phyloP scores from a whole-genome alignment of 2,797 vertebrate genomes.

The Sebastes alutus region DNA sequence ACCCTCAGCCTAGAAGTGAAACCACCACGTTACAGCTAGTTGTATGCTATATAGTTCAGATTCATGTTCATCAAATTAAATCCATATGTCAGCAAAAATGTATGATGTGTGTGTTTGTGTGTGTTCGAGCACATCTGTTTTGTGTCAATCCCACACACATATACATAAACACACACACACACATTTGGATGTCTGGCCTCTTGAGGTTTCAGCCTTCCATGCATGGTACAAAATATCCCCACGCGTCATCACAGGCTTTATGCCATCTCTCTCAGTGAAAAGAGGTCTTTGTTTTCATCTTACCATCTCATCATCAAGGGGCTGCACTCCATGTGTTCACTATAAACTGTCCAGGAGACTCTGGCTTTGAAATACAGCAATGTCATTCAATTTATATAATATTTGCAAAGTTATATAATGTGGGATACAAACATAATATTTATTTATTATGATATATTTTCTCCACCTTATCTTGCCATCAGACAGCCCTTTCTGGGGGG shows the following conservation, averaged over 20 bases:
- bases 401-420: too few relatives aligned
- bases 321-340: slow-evolving; percentile 28
- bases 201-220: slow-evolving; percentile 14
- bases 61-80: slow-evolving; percentile 1
- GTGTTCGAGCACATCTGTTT: slow-evolving; percentile 11
- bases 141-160: background rate
- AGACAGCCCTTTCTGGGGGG: too few relatives aligned
- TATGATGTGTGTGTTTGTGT: background rate
- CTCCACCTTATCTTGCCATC: too few relatives aligned
- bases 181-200: slow-evolving; percentile 13
- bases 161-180: background rate
- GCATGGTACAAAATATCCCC: slow-evolving; percentile 48
- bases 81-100: background rate
- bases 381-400: too few relatives aligned
- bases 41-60: too few relatives aligned
- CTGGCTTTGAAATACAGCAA: background rate
- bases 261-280: slow-evolving; percentile 32
- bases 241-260: slow-evolving; percentile 46
- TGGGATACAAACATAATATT: too few relatives aligned
- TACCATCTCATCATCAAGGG: slow-evolving; percentile 37
- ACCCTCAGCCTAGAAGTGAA: background rate
- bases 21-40: background rate
- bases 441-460: too few relatives aligned
- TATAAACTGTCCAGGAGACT: slow-evolving; percentile 26
- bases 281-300: slow-evolving; percentile 68